Conservation (phyloP, 2,888 invertebrate genomes). For the Pecten maximus region DNA sequence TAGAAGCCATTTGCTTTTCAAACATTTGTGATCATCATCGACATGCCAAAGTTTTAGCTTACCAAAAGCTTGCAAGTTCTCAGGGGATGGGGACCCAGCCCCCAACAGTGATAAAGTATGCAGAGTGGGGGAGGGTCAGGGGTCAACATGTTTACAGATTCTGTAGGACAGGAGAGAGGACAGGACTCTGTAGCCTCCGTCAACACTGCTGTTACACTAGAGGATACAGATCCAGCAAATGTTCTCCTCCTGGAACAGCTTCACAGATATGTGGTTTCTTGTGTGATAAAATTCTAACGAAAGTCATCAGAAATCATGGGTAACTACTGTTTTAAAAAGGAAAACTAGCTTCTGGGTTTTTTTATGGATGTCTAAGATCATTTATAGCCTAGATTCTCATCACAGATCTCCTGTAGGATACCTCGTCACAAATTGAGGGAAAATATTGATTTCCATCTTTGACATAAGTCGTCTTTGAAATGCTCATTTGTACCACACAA, state of each 20-base stretch:
- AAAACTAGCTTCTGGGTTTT: neutral
- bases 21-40: slow-evolving; percentile 13
- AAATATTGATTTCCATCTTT: no score
- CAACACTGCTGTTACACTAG: neutral
- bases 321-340: neutral
- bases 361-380: neutral
- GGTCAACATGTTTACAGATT: neutral
- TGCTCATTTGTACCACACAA: neutral
- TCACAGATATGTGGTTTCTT: neutral
- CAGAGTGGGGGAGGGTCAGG: neutral
- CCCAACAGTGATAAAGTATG: slow-evolving; percentile 15
- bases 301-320: neutral
- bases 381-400: neutral
- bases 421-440: neutral
- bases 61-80: slow-evolving; percentile 21
- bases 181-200: neutral
- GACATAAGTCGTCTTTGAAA: neutral
- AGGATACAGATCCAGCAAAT: neutral
- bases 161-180: neutral
- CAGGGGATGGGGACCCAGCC: slow-evolving; percentile 1
- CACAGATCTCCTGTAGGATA: neutral
- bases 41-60: slow-evolving; percentile 20
- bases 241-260: neutral
- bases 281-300: neutral
- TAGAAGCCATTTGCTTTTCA: slow-evolving; percentile 20